Conservation (phyloP, 1,140 invertebrate species). For the Zaprionus kolodkinae region DNA sequence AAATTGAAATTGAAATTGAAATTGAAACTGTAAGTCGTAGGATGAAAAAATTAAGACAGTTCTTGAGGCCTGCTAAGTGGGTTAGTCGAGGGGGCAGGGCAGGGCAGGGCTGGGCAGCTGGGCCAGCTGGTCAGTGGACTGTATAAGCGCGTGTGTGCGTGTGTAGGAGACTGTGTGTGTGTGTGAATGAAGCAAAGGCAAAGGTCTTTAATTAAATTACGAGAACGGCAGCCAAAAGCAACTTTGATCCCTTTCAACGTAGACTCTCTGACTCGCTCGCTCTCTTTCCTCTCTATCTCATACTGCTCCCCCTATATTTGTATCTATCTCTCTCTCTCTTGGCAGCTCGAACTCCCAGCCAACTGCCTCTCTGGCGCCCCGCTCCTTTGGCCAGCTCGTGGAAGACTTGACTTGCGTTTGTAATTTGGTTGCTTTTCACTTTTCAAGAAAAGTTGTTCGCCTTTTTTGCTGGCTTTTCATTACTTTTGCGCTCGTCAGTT, state of each 20-base stretch:
- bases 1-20: constrained; percentile 79
- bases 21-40: constrained; percentile 61
- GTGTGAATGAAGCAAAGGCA: constrained; percentile 48
- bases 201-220: constrained; percentile 82
- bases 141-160: neutral
- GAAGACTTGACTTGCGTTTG: constrained; percentile 75
- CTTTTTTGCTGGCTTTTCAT: constrained; percentile 65
- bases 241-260: constrained; percentile 75
- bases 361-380: constrained; percentile 4
- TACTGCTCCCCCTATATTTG: constrained; percentile 3
- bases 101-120: neutral
- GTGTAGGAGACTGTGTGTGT: neutral
- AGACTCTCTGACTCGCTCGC: constrained; percentile 17
- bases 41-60: constrained; percentile 41
- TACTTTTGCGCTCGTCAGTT: constrained; percentile 64
- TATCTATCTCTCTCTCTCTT: neutral
- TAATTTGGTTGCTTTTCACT: constrained; percentile 71
- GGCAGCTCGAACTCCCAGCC: neutral
- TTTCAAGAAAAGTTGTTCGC: constrained; percentile 52
- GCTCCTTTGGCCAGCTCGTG: constrained; percentile 28
- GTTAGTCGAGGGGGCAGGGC: constrained; percentile 9
- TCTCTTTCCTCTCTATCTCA: constrained; percentile 6
- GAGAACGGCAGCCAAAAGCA: constrained; percentile 64
- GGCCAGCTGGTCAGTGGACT: constrained; percentile 51
- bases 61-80: constrained; percentile 22